These are phyloP conservation scores for Lepidostoma basale DNA, from an alignment of 1,140 invertebrate genomes.

Conservation along the genomic window DNA sequence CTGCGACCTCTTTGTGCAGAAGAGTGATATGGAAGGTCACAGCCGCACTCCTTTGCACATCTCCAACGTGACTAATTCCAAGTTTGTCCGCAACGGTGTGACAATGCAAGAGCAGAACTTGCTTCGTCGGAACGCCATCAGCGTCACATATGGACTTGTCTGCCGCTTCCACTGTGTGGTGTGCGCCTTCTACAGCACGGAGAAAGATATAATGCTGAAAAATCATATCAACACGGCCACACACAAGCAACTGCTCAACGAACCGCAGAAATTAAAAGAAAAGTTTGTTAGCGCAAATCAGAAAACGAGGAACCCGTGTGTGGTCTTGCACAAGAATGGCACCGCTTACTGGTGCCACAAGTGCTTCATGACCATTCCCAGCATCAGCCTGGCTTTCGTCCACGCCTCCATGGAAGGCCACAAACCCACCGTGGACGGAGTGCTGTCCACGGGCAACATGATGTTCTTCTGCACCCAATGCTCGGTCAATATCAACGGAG, in stretches of 20 bases:
- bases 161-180: neutral
- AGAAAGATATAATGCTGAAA: neutral
- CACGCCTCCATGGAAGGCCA: conserved; percentile 33
- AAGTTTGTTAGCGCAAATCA: no score
- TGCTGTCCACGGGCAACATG: conserved; percentile 18
- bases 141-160: neutral
- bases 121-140: no score
- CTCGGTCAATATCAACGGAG: conserved; percentile 36
- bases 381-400: conserved; percentile 25
- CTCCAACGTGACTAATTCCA: no score
- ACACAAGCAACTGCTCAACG: neutral
- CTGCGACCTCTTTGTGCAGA: no score
- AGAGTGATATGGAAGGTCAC: no score
- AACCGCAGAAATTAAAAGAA: no score
- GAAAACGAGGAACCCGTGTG: neutral
- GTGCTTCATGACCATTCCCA: conserved; percentile 11
- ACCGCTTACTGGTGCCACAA: conserved; percentile 28
- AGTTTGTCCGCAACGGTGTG: no score
- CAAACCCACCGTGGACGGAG: conserved; percentile 29
- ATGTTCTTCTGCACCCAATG: conserved; percentile 33
- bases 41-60: no score
- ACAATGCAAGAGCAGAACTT: no score
- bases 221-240: neutral
- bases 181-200: neutral
- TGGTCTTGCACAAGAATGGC: conserved; percentile 23